phyloP scores from a whole-genome alignment of 2,113 vertebrate genomes.

The Hirundichthys speculiger region DNA sequence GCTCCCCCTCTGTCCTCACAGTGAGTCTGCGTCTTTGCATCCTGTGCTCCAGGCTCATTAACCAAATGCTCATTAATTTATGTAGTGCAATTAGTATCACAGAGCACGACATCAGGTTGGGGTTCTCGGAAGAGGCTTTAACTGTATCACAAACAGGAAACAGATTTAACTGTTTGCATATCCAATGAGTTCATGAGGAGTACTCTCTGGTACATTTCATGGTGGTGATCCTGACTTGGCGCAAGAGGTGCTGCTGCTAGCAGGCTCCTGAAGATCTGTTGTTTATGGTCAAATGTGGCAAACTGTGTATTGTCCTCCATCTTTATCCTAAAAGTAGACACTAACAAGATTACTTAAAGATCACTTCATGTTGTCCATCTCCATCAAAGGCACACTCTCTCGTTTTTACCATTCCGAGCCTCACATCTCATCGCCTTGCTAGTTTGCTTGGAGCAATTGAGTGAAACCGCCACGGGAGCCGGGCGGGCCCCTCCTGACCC shows the following conservation, averaged over 20 bases:
- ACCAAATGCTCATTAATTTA: constrained; percentile 64
- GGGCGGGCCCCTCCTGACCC: constrained; percentile 6
- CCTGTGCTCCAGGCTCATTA: constrained; percentile 66
- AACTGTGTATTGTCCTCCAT: no score
- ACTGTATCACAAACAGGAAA: constrained; percentile 5
- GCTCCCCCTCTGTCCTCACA: constrained; percentile 33
- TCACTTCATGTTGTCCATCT: neutral
- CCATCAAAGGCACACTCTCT: neutral
- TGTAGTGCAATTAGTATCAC: constrained; percentile 56
- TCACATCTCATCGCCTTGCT: constrained; percentile 4
- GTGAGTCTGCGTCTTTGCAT: constrained; percentile 36
- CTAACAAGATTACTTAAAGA: neutral
- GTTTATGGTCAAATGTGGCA: constrained; percentile 2
- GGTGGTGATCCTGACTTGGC: constrained; percentile 1
- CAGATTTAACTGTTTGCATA: neutral
- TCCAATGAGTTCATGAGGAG: neutral
- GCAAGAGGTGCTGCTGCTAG: no score
- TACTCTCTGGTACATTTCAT: neutral
- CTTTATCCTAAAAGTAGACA: neutral
- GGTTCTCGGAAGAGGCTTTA: constrained; percentile 23
- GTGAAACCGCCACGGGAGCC: constrained; percentile 18
- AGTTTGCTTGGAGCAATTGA: constrained; percentile 56
- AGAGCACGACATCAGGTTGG: constrained; percentile 33
- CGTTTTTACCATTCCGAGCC: neutral
- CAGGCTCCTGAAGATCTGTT: constrained; percentile 32